Evolutionary conservation across 1,140 invertebrate species (phyloP), one percentile per base, ranked within the genome.

Genomic region (Drosophila ficusphila): DNA sequence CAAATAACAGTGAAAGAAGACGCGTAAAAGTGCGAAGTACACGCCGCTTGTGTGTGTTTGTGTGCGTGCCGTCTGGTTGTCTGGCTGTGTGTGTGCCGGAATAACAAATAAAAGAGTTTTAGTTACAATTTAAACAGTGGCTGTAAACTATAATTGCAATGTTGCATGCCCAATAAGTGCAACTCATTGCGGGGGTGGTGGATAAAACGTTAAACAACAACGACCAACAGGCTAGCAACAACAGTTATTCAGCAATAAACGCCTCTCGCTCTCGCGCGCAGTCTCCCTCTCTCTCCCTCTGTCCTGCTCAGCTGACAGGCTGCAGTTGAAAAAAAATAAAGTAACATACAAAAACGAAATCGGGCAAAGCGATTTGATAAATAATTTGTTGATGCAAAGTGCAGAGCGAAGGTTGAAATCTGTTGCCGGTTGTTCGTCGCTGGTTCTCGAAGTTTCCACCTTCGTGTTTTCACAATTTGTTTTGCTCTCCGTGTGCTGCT

Each of bases 191-290:
- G 54, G 18, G 73, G 62, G 68, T 53, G 69, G 48, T 51, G 69
- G 75, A 39, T 77, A 34, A 42, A 51, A n/a, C n/a, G 19, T 12
- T 12, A 23, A 42, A n/a, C 41, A 44, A 44, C 23, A 16, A 19
- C 75, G 76, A 73, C 71, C 79, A 82, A 78, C 58, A 86, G 81
- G 81, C 79, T 85, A 67, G 79, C 79, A 83, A 83, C 79, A 86
- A 73, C 64, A 62, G 47, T 42, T 48, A 85, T 85, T 85, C 81
- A 85, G 81, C 81, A 57, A 73, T 68, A 51, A 14, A 25, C 21
- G 11, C 42, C 46, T 67, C 46, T 41, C 19, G 4, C 9, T 60
- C 42, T 4, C 23, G 70, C 46, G 72, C 56, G 34, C 49, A 56
- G 61, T 69, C 61, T 77, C 53, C 29, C 72, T 44, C 38, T n/a